Evolutionary conservation across 2,797 vertebrate species (phyloP).

Genomic region (Mormyrops boulengeri): DNA sequence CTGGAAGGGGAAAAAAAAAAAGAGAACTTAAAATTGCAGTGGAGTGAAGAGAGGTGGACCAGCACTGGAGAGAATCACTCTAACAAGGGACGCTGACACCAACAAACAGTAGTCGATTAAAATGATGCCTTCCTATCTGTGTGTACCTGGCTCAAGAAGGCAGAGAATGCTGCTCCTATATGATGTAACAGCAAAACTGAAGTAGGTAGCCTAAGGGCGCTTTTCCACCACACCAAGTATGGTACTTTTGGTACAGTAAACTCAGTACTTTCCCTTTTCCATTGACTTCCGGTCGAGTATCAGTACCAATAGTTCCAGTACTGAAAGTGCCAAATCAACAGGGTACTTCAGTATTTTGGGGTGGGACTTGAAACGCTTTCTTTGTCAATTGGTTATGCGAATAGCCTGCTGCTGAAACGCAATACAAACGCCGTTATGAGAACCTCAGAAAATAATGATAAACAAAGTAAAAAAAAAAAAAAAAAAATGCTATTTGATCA

Average conservation of each 20-base stretch:
- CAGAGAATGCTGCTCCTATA: not conserved
- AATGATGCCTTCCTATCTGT: not conserved
- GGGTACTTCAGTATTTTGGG: not conserved
- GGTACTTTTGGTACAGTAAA: not conserved
- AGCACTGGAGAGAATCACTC: not conserved
- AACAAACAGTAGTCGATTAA: not conserved
- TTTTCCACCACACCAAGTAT: not conserved
- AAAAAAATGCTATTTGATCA: too few relatives aligned
- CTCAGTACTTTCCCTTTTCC: not conserved
- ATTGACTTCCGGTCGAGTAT: not conserved
- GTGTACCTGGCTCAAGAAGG: not conserved
- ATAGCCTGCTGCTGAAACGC: not conserved
- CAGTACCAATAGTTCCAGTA: not conserved
- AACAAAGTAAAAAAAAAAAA: too few relatives aligned
- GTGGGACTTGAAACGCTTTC: not conserved
- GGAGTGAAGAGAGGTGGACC: not conserved
- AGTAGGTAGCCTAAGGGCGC: not conserved
- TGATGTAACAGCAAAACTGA: not conserved
- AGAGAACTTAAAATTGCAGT: not conserved
- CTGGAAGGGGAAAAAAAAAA: slow-evolving; percentile 46
- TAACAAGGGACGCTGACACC: not conserved
- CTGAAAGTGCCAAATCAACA: not conserved
- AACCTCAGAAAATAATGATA: not conserved
- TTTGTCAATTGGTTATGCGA: not conserved
- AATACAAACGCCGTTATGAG: not conserved